phyloP scores from a whole-genome alignment of 2,113 vertebrate species.

The Rousettus leschenaultii region DNA sequence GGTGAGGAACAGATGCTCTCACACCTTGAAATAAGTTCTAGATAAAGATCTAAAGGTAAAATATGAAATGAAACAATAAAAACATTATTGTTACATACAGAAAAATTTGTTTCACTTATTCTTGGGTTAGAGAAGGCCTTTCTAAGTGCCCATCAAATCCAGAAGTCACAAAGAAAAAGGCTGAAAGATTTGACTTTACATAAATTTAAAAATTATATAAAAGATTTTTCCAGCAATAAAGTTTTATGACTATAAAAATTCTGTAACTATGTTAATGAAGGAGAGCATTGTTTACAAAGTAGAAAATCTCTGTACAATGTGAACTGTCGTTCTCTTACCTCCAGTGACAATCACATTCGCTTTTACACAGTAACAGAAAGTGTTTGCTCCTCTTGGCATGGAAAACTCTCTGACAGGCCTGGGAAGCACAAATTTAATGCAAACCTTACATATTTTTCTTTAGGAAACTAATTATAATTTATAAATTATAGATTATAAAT shows the following conservation, averaged over 20 bases:
- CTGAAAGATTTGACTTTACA: background rate
- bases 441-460: background rate
- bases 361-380: slow-evolving; percentile 82
- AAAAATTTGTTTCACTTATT: background rate
- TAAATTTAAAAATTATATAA: background rate
- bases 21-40: background rate
- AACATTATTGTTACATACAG: background rate
- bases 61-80: background rate
- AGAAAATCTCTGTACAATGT: background rate
- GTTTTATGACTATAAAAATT: background rate
- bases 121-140: background rate
- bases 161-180: background rate
- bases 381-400: slow-evolving; percentile 81
- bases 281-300: background rate
- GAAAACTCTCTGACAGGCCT: slow-evolving; percentile 84
- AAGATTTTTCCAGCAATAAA: background rate
- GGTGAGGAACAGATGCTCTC: background rate
- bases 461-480: background rate
- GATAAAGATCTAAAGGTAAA: background rate
- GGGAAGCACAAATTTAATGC: slow-evolving; percentile 47
- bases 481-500: background rate
- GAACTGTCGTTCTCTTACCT: slow-evolving; percentile 62
- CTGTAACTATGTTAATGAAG: background rate
- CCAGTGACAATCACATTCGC: slow-evolving; percentile 83
- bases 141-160: background rate